Conservation (phyloP, 1,140 invertebrate species). For the Monomorium pharaonis region DNA sequence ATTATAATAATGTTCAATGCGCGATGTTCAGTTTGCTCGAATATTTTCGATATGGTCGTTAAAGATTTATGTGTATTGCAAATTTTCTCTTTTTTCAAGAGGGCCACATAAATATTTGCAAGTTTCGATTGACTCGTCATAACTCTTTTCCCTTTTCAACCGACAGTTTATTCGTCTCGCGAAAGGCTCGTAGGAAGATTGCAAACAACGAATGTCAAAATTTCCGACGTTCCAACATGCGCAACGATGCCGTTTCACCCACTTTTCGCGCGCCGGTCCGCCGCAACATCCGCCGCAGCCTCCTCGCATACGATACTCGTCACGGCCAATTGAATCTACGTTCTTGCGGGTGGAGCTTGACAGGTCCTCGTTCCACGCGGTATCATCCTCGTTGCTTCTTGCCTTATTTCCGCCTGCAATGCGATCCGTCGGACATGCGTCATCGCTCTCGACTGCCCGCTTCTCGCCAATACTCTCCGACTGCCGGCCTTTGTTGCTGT, state of each 20-base stretch:
- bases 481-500: not conserved
- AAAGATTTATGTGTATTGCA: not conserved
- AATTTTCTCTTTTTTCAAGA: constrained; percentile 20
- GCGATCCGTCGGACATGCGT: constrained; percentile 19
- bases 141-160: not conserved
- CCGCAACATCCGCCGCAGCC: constrained; percentile 73
- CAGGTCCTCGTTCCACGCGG: constrained; percentile 41
- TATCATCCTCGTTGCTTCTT: constrained; percentile 63
- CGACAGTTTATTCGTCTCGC: not conserved
- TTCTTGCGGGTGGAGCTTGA: not conserved
- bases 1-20: not conserved
- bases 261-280: constrained; percentile 45
- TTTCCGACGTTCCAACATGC: not conserved
- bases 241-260: constrained; percentile 3
- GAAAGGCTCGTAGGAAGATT: not conserved
- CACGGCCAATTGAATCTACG: not conserved
- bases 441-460: not conserved
- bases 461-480: constrained; percentile 9
- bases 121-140: not conserved
- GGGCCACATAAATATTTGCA: not conserved
- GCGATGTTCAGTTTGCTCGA: not conserved
- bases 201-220: not conserved
- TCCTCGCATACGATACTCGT: constrained; percentile 74
- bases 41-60: not conserved
- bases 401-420: not conserved